Conservation (phyloP, 37 sponge, comb jelly and placozoan genomes). For the Eunapius fragilis region DNA sequence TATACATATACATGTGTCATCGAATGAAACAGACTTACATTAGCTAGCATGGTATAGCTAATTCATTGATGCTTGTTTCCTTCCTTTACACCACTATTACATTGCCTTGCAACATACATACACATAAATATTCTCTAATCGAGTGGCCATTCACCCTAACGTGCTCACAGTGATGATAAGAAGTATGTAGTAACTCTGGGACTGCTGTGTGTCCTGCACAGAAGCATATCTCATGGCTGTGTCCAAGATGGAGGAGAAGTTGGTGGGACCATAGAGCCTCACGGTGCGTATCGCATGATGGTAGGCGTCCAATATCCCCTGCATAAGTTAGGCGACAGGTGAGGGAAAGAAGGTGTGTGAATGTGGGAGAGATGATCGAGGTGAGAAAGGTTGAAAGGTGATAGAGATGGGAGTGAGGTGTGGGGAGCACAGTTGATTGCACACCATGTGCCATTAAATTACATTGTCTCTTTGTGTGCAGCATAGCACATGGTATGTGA, state of each 20-base stretch:
- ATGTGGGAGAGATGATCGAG: no score
- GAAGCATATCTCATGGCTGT: slow-evolving; percentile 47
- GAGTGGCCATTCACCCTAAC: background rate
- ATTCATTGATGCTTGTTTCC: no score
- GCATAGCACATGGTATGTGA: no score
- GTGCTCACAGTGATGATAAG: slow-evolving; percentile 83
- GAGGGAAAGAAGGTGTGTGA: background rate
- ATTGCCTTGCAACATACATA: background rate
- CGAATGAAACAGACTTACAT: no score
- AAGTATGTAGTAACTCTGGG: slow-evolving; percentile 74
- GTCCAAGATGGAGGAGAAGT: slow-evolving; percentile 80
- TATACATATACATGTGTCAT: no score
- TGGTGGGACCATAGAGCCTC: slow-evolving; percentile 82
- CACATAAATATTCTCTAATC: background rate
- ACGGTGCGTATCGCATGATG: slow-evolving; percentile 59
- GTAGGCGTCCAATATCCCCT: slow-evolving; percentile 87
- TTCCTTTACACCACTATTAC: no score
- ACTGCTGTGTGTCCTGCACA: slow-evolving; percentile 40
- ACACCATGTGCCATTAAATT: no score
- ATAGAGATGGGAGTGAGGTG: no score
- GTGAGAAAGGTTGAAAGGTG: no score
- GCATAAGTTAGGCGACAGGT: background rate
- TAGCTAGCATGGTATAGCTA: no score
- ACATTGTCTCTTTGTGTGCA: no score
- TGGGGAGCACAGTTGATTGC: no score